phyloP scores from a whole-genome alignment of 37 sponge, comb jelly and placozoan species.

The Geodia barretti region DNA sequence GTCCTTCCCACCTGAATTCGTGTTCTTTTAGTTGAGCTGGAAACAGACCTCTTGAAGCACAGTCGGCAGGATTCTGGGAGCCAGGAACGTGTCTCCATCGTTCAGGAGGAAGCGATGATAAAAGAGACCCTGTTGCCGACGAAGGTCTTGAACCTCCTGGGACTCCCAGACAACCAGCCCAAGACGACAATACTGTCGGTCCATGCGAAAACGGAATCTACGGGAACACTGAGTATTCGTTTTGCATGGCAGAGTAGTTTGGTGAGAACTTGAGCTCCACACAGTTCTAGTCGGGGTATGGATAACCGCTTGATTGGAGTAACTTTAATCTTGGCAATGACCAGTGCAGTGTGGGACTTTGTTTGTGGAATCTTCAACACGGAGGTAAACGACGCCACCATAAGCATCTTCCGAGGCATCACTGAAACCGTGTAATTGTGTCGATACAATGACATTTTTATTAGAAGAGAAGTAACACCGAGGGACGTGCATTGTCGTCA shows the following conservation, averaged over 20 bases:
- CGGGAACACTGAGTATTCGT: not conserved
- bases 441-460: not conserved
- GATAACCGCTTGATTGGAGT: slow-evolving; percentile 23
- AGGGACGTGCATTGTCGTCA: slow-evolving; percentile 5
- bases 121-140: slow-evolving; percentile 31
- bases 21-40: slow-evolving; percentile 8
- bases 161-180: slow-evolving; percentile 22
- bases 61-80: slow-evolving; percentile 32
- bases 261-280: slow-evolving; percentile 24
- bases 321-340: slow-evolving; percentile 27
- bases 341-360: slow-evolving; percentile 19
- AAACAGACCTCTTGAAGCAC: slow-evolving; percentile 33
- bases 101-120: slow-evolving; percentile 30
- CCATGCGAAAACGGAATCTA: slow-evolving; percentile 14
- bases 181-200: slow-evolving; percentile 29
- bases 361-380: slow-evolving; percentile 1
- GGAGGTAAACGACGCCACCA: slow-evolving; percentile 16
- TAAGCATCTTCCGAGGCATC: slow-evolving; percentile 31
- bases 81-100: slow-evolving; percentile 37
- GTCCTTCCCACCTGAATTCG: slow-evolving; percentile 33
- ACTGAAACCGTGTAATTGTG: slow-evolving; percentile 35
- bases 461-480: slow-evolving; percentile 15
- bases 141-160: slow-evolving; percentile 35
- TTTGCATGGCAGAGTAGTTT: slow-evolving; percentile 19
- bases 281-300: slow-evolving; percentile 27